These are phyloP conservation scores for Unio pictorum DNA, from an alignment of 2,888 invertebrate genomes.

Conservation along the genomic window DNA sequence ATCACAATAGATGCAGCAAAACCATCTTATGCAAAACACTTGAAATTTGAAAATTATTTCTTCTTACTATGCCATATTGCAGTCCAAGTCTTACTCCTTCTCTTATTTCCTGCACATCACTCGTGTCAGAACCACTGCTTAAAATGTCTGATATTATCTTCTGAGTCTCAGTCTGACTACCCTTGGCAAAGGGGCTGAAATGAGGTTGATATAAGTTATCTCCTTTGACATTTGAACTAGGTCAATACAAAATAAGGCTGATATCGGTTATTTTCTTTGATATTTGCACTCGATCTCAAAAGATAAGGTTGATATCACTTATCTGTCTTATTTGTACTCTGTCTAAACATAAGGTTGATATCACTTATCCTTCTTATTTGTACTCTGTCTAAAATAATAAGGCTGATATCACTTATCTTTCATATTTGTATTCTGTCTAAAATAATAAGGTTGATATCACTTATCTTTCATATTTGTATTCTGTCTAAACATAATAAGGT, in stretches of 20 bases:
- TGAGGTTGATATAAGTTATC: not conserved
- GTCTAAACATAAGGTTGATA: not conserved
- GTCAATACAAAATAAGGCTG: not conserved
- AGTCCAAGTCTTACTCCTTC: slow-evolving; percentile 46
- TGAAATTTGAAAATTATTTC: not conserved
- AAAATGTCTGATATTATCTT: slow-evolving; percentile 43
- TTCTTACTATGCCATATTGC: slow-evolving; percentile 52
- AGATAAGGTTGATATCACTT: not conserved
- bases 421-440: not conserved
- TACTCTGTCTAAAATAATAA: too few species aligned
- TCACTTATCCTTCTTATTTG: not conserved
- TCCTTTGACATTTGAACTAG: not conserved
- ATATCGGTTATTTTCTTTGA: not conserved
- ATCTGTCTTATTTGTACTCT: not conserved
- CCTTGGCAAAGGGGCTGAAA: slow-evolving; percentile 58
- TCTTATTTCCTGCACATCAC: slow-evolving; percentile 45
- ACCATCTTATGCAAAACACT: too few species aligned
- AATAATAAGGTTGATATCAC: too few species aligned
- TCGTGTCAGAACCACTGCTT: slow-evolving; percentile 32
- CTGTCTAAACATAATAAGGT: not conserved
- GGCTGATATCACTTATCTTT: not conserved
- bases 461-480: not conserved
- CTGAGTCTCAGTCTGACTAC: slow-evolving; percentile 52
- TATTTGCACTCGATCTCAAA: too few species aligned
- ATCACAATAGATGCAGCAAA: too few species aligned